Conservation (phyloP, 2,113 vertebrate species). For the Onychostoma macrolepis region DNA sequence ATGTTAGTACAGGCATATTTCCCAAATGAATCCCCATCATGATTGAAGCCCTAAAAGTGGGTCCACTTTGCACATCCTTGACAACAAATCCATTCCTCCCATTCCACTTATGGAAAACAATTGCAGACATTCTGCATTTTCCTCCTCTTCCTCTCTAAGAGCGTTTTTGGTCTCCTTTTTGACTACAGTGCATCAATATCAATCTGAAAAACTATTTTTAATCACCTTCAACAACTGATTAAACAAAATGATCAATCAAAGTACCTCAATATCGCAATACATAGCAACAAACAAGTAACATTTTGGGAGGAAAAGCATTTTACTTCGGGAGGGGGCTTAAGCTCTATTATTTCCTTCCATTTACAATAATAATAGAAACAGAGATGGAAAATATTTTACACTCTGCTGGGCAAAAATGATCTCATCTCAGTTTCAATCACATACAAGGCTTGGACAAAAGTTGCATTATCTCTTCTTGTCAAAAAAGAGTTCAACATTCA, state of each 20-base stretch:
- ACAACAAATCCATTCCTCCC: constrained; percentile 22
- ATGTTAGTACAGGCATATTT: neutral
- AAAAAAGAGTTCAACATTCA: neutral
- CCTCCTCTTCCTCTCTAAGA: neutral
- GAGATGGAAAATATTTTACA: neutral
- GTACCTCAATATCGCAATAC: neutral
- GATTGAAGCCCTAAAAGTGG: constrained; percentile 9
- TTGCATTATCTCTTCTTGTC: neutral
- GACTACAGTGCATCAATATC: neutral
- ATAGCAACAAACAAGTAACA: neutral
- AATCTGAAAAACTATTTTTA: neutral
- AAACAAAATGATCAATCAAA: neutral
- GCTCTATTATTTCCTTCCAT: neutral
- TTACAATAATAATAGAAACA: neutral
- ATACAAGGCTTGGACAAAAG: neutral
- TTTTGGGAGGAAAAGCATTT: neutral
- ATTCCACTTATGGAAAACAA: constrained; percentile 29
- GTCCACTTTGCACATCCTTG: constrained; percentile 10
- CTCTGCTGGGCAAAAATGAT: neutral
- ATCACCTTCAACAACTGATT: neutral
- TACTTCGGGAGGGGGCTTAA: neutral
- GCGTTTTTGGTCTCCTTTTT: neutral
- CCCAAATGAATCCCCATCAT: constrained; percentile 12
- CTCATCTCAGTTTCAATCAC: constrained; percentile 6
- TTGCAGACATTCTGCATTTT: neutral